These are phyloP conservation scores for Chaetodon auriga DNA, from an alignment of 2,113 vertebrate species.

Conservation along the genomic window DNA sequence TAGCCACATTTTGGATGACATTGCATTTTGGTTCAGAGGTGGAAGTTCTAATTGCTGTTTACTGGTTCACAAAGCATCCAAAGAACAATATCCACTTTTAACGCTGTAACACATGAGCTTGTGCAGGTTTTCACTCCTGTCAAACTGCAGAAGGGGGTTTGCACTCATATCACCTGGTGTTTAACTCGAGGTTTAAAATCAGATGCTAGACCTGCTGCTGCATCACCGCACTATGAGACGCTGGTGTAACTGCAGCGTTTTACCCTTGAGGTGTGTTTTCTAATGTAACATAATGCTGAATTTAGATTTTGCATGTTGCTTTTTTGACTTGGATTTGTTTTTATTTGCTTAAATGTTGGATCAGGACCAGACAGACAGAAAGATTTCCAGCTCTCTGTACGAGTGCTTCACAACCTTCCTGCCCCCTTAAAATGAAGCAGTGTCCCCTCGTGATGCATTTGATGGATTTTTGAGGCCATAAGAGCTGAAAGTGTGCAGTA, in stretches of 20 bases:
- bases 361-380: too few relatives aligned
- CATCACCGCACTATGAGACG: not conserved
- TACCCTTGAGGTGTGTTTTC: not conserved
- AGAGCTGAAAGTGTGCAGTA: not conserved
- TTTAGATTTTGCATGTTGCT: not conserved
- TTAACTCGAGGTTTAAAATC: not conserved
- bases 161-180: not conserved
- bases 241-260: not conserved
- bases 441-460: not conserved
- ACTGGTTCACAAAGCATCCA: not conserved
- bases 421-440: not conserved
- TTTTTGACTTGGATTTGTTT: not conserved
- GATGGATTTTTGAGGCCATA: not conserved
- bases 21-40: not conserved
- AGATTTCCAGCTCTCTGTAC: too few relatives aligned
- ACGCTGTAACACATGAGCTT: not conserved
- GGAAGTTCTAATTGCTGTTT: not conserved
- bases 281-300: not conserved
- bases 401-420: not conserved
- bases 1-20: not conserved
- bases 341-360: too few relatives aligned
- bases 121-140: not conserved
- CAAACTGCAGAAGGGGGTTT: conserved; percentile 14
- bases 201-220: not conserved
- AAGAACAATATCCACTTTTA: not conserved